A percentile compares a stretch with the other conserved stretches of the same genome.
Conservation (phyloP, 2,888 invertebrate genomes). For the Taenaris catops region DNA sequence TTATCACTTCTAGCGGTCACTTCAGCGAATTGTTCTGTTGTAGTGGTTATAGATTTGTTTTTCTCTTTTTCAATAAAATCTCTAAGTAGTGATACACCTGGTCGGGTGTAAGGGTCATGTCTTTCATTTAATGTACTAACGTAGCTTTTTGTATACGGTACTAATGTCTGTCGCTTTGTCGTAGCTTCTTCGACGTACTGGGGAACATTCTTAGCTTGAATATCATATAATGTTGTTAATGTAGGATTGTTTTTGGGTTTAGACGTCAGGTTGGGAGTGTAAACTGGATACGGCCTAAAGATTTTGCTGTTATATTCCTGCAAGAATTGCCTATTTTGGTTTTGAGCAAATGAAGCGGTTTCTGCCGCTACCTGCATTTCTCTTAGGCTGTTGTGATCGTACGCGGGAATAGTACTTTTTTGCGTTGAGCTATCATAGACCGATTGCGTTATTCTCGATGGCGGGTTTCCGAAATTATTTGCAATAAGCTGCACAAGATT, state of each 20-base stretch:
- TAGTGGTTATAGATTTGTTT: conserved; percentile 45
- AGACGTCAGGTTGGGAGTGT: conserved; percentile 51
- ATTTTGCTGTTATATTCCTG: conserved; percentile 63
- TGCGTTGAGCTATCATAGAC: conserved; percentile 55
- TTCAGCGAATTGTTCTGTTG: conserved; percentile 43
- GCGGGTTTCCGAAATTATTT: conserved; percentile 51
- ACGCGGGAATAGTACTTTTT: conserved; percentile 51
- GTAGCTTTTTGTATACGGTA: conserved; percentile 64
- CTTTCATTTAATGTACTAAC: conserved; percentile 40
- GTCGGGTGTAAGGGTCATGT: conserved; percentile 66
- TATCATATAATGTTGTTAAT: conserved; percentile 65
- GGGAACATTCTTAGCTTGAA: conserved; percentile 46
- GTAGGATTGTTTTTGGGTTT: conserved; percentile 54
- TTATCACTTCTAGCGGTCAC: conserved; percentile 43
- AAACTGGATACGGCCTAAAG: conserved; percentile 62
- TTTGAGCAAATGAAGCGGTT: conserved; percentile 86
- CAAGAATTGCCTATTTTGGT: conserved; percentile 63
- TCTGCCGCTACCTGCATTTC: conserved; percentile 88
- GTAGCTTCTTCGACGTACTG: conserved; percentile 37
- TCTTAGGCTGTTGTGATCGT: conserved; percentile 60
- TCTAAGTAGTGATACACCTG: conserved; percentile 63
- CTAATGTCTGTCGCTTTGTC: conserved; percentile 59
- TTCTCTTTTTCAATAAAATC: conserved; percentile 59
- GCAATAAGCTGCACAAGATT: conserved; percentile 63
- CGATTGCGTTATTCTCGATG: conserved; percentile 47